Evolutionary conservation across 1,140 invertebrate genomes (phyloP).

Genomic region (Rhizoglyphus robini): DNA sequence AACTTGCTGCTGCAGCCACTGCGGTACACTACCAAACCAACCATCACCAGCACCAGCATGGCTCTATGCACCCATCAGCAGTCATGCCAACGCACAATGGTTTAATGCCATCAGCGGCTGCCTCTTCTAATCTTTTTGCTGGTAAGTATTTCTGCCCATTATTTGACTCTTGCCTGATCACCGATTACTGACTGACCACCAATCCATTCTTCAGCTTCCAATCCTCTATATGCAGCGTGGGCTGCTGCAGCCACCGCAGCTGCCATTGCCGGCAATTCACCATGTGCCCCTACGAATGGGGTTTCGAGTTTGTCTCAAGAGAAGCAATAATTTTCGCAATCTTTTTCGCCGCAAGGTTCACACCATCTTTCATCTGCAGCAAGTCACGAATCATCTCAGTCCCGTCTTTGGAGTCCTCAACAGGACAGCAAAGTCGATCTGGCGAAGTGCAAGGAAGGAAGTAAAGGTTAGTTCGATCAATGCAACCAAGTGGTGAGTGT

Average conservation of each 20-base stretch:
- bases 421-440: not conserved
- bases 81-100: conserved; percentile 12
- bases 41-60: conserved; percentile 6
- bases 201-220: conserved; percentile 16
- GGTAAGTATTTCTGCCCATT: conserved; percentile 4
- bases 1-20: conserved; percentile 70
- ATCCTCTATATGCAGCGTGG: conserved; percentile 27
- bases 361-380: not conserved
- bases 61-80: conserved; percentile 28
- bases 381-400: too few species aligned
- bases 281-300: not conserved
- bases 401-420: too few species aligned
- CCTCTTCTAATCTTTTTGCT: conserved; percentile 18
- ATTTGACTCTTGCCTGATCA: conserved; percentile 10
- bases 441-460: not conserved
- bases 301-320: not conserved
- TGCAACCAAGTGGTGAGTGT: not conserved
- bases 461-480: not conserved
- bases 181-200: not conserved
- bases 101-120: conserved; percentile 15
- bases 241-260: conserved; percentile 25
- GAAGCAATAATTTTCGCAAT: too few species aligned
- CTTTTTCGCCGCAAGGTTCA: not conserved
- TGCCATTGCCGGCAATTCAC: not conserved
- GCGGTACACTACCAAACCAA: conserved; percentile 30